A percentile compares a stretch with the other conserved stretches of the same genome.
phyloP scores from a whole-genome alignment of 1,140 invertebrate species.

The Apis laboriosa region DNA sequence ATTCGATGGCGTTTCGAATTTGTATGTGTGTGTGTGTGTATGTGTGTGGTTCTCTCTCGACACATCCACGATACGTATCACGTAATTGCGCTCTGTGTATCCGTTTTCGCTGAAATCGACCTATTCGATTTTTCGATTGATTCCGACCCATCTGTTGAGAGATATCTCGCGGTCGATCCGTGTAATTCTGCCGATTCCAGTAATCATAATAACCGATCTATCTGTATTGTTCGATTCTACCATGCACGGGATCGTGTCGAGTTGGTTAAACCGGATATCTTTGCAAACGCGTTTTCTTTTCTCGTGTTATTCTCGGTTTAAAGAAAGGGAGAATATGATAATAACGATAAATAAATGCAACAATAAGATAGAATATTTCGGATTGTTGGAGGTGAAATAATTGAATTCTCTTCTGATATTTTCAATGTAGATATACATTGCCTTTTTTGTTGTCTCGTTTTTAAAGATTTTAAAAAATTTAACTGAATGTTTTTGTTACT shows the following conservation, averaged over 20 bases:
- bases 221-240: not conserved
- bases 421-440: no score
- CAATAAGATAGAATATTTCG: no score
- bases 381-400: no score
- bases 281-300: not conserved
- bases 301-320: not conserved
- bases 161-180: not conserved
- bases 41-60: not conserved
- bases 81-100: slow-evolving; percentile 22
- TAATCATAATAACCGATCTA: not conserved
- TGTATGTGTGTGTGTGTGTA: not conserved
- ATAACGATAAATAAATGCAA: not conserved
- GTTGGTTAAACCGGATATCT: not conserved
- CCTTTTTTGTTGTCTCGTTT: no score
- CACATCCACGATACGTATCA: slow-evolving; percentile 5
- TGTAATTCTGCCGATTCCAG: not conserved
- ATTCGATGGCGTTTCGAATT: slow-evolving; percentile 28
- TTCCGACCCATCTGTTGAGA: not conserved
- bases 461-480: no score
- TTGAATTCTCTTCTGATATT: no score
- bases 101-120: not conserved
- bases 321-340: not conserved
- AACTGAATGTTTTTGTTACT: no score
- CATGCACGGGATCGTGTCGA: not conserved
- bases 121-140: slow-evolving; percentile 42